These are phyloP conservation scores for Podabrus alpinus DNA, from an alignment of 2,888 invertebrate genomes.

Conservation along the genomic window DNA sequence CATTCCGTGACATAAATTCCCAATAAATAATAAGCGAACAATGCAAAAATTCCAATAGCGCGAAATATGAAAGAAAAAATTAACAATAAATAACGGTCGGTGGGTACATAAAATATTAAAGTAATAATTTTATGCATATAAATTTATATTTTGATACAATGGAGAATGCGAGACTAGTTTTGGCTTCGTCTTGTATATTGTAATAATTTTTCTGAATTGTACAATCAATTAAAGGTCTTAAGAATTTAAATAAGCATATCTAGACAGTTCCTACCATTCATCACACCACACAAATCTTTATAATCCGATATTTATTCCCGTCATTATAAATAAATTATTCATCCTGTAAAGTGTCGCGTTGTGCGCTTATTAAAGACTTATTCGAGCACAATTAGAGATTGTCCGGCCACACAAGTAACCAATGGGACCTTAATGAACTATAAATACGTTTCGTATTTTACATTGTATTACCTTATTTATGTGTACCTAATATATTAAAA, in stretches of 20 bases:
- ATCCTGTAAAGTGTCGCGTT: constrained; percentile 49
- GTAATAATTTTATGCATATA: constrained; percentile 55
- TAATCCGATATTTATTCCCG: constrained; percentile 56
- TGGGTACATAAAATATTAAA: constrained; percentile 35
- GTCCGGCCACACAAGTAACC: constrained; percentile 53
- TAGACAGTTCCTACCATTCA: constrained; percentile 42
- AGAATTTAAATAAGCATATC: constrained; percentile 29
- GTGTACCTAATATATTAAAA: constrained; percentile 50
- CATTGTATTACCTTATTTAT: constrained; percentile 55
- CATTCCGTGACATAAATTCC: background rate
- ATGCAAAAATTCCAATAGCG: background rate
- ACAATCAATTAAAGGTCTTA: constrained; percentile 38
- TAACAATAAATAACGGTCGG: background rate
- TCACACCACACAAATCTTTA: constrained; percentile 56
- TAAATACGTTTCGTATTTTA: constrained; percentile 52
- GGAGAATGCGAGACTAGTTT: constrained; percentile 36
- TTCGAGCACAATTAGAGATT: constrained; percentile 57
- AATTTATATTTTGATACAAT: constrained; percentile 52
- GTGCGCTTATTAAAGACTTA: constrained; percentile 54
- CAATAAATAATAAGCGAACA: background rate
- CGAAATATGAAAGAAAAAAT: background rate
- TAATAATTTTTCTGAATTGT: constrained; percentile 31
- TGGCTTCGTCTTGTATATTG: constrained; percentile 6
- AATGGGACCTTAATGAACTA: constrained; percentile 56
- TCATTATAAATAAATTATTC: constrained; percentile 58